A percentile compares a stretch with the other conserved stretches of the same genome.
Evolutionary conservation across 2,888 invertebrate genomes (phyloP).

Genomic region (Sinopyrophorus schimmeli): DNA sequence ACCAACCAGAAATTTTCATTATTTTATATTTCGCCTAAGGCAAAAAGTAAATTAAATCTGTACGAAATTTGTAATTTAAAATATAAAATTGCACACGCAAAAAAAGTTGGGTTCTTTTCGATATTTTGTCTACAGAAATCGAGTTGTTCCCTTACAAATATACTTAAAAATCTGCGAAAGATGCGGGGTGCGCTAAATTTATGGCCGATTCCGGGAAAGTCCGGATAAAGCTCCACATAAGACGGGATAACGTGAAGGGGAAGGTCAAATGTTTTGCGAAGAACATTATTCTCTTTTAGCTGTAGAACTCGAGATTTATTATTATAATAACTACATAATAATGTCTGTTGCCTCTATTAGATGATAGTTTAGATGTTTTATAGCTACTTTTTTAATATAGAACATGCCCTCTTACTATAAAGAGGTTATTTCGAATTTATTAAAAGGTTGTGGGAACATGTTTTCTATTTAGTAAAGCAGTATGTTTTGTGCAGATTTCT

Average conservation of each 20-base stretch:
- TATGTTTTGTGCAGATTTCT: no score
- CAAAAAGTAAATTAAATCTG: background rate
- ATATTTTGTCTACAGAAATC: constrained; percentile 31
- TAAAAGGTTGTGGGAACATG: no score
- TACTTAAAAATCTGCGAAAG: constrained; percentile 39
- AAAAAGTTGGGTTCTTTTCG: background rate
- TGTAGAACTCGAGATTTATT: constrained; percentile 46
- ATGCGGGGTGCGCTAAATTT: constrained; percentile 41
- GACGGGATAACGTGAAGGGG: constrained; percentile 43
- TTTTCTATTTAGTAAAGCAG: no score
- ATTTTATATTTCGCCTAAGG: background rate
- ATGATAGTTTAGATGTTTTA: constrained; percentile 44
- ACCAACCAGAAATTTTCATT: constrained; percentile 11
- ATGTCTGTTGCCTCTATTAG: constrained; percentile 45
- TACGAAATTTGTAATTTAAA: background rate
- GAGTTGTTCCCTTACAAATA: constrained; percentile 34
- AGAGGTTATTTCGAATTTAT: constrained; percentile 3
- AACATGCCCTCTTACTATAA: constrained; percentile 8
- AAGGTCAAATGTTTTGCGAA: constrained; percentile 46
- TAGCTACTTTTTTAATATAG: constrained; percentile 32
- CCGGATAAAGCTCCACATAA: constrained; percentile 44
- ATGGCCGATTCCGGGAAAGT: constrained; percentile 39
- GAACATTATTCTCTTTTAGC: constrained; percentile 45
- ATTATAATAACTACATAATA: constrained; percentile 51
- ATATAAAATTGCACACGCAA: background rate